These are phyloP conservation scores for Apeira syringaria DNA, from an alignment of 2,888 invertebrate species.

Conservation along the genomic window DNA sequence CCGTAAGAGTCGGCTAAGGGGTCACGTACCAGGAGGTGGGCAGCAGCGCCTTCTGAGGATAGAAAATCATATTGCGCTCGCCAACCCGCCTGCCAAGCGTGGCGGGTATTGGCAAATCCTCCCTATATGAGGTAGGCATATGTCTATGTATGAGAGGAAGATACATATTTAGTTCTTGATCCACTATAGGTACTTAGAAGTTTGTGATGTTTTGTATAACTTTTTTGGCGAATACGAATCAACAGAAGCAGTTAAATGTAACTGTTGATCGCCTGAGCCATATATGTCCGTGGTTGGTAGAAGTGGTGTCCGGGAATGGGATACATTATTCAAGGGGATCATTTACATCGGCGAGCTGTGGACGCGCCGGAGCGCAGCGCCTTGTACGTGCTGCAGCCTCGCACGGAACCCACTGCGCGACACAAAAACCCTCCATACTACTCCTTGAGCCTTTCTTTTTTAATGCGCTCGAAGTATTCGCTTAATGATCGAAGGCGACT, in stretches of 20 bases:
- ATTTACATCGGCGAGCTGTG: conserved; percentile 74
- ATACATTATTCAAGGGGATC: conserved; percentile 81
- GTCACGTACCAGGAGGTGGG: no score
- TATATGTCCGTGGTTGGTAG: conserved; percentile 60
- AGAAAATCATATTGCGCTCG: no score
- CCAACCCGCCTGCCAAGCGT: no score
- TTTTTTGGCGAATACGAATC: conserved; percentile 40
- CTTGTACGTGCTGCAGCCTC: conserved; percentile 67
- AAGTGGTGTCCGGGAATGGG: conserved; percentile 72
- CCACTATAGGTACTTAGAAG: no score
- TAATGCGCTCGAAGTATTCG: conserved; percentile 58
- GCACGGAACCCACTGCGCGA: conserved; percentile 61
- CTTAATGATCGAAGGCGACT: conserved; percentile 61
- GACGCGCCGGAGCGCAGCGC: conserved; percentile 70
- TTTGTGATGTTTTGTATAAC: no score
- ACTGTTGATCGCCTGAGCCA: conserved; percentile 73
- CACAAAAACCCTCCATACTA: conserved; percentile 72
- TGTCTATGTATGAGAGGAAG: no score
- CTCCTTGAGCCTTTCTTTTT: conserved; percentile 67
- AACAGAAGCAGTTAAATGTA: conserved; percentile 66
- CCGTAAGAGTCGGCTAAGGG: no score
- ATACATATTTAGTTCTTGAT: no score
- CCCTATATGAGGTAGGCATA: no score
- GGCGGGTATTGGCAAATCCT: no score
- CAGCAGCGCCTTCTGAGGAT: no score